A percentile compares a stretch with the other conserved stretches of the same genome.
phyloP scores from a whole-genome alignment of 2,113 vertebrate genomes.

The Panthera leo region DNA sequence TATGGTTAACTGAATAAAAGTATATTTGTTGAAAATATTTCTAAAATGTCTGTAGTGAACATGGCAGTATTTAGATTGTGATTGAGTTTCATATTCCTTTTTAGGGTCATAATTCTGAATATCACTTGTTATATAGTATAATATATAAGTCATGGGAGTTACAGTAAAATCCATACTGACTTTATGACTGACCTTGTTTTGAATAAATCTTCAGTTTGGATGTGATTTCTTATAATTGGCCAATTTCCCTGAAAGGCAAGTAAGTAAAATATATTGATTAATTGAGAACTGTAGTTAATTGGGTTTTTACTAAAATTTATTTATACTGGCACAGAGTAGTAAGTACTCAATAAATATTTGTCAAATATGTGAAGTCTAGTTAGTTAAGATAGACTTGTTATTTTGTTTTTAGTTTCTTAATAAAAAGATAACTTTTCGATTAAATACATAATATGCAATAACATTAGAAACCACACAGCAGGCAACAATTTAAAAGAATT shows the following conservation, averaged over 20 bases:
- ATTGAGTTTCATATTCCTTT: conserved; percentile 19
- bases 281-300: conserved; percentile 65
- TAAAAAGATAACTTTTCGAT: conserved; percentile 35
- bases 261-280: conserved; percentile 64
- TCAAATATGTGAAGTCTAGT: conserved; percentile 36
- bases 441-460: background rate
- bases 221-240: conserved; percentile 59
- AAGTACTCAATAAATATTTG: conserved; percentile 57
- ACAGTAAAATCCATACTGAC: conserved; percentile 54
- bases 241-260: conserved; percentile 67
- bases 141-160: conserved; percentile 32
- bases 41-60: background rate
- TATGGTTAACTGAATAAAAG: conserved; percentile 33
- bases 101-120: conserved; percentile 26
- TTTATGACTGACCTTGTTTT: conserved; percentile 55
- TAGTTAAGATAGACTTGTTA: conserved; percentile 33
- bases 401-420: conserved; percentile 56
- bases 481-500: background rate
- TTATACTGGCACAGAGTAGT: conserved; percentile 24
- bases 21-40: background rate
- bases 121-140: background rate
- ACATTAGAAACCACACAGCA: background rate
- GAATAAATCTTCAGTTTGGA: conserved; percentile 61
- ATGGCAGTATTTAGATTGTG: background rate
- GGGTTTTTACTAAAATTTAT: conserved; percentile 64